These are phyloP conservation scores for Lophius americanus DNA, from an alignment of 2,797 vertebrate species.

Conservation along the genomic window DNA sequence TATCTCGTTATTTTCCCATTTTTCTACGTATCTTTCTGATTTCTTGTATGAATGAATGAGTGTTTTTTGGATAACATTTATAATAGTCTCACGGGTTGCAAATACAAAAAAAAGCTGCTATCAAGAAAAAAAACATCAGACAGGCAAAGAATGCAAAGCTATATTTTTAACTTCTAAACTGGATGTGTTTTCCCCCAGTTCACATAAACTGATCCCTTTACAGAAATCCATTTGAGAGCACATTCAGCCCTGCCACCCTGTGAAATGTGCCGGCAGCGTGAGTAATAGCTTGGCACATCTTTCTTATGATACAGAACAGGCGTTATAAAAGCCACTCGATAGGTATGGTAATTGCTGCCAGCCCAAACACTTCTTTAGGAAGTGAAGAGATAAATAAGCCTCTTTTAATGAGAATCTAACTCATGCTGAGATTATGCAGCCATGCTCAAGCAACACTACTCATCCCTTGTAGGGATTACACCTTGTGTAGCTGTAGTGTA, in stretches of 20 bases:
- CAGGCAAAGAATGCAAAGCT: slow-evolving; percentile 19
- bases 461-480: slow-evolving; percentile 68
- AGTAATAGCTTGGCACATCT: slow-evolving; percentile 62
- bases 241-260: slow-evolving; percentile 48
- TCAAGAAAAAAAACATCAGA: slow-evolving; percentile 7
- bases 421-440: slow-evolving; percentile 68
- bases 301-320: slow-evolving; percentile 60
- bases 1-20: no score
- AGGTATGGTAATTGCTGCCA: slow-evolving; percentile 76
- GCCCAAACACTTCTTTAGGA: slow-evolving; percentile 68
- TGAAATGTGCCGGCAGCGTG: slow-evolving; percentile 54
- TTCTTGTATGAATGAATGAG: no score
- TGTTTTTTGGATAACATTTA: no score
- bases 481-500: slow-evolving; percentile 52
- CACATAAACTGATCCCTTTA: slow-evolving; percentile 49
- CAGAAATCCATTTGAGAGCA: slow-evolving; percentile 51
- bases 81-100: no score
- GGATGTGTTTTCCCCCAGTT: slow-evolving; percentile 9
- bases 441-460: slow-evolving; percentile 58
- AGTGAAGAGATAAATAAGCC: slow-evolving; percentile 75
- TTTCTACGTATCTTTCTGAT: no score
- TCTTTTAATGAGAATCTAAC: slow-evolving; percentile 77
- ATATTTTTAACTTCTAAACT: slow-evolving; percentile 62
- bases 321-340: slow-evolving; percentile 67
- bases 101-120: no score